A percentile compares a stretch with the other conserved stretches of the same genome.
phyloP scores from a whole-genome alignment of 2,888 invertebrate species.

The Cerastis rubricosa region DNA sequence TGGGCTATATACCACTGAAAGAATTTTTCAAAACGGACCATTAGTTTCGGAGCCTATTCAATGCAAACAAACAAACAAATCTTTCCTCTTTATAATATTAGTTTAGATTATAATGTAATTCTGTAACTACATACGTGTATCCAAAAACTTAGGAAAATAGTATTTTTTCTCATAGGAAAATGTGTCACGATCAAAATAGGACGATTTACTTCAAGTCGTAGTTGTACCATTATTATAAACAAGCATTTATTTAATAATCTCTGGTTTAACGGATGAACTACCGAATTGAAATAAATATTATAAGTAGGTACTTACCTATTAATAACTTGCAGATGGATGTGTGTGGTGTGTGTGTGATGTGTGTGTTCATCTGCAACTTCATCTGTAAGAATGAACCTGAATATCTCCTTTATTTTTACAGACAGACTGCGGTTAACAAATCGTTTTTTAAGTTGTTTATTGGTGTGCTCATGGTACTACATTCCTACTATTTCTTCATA shows the following conservation, averaged over 20 bases:
- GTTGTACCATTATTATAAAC: not conserved
- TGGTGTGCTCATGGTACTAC: not conserved
- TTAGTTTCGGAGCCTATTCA: too few relatives aligned
- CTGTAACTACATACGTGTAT: too few relatives aligned
- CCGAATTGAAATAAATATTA: not conserved
- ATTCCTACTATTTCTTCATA: not conserved
- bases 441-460: not conserved
- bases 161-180: not conserved
- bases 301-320: not conserved
- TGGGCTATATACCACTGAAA: too few relatives aligned
- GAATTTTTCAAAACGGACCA: too few relatives aligned
- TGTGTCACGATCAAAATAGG: not conserved
- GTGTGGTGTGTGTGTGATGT: too few relatives aligned
- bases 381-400: not conserved
- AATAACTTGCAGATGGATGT: not conserved
- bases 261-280: not conserved
- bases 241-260: conserved; percentile 1
- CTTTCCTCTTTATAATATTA: too few relatives aligned
- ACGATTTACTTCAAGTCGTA: conserved; percentile 13
- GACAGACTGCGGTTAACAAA: not conserved
- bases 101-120: too few relatives aligned
- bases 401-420: not conserved
- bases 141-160: not conserved
- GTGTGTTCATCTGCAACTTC: too few relatives aligned
- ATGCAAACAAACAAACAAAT: too few relatives aligned